phyloP scores from a whole-genome alignment of 2,888 invertebrate genomes.

The Scaptomyza cyrtandrae region DNA sequence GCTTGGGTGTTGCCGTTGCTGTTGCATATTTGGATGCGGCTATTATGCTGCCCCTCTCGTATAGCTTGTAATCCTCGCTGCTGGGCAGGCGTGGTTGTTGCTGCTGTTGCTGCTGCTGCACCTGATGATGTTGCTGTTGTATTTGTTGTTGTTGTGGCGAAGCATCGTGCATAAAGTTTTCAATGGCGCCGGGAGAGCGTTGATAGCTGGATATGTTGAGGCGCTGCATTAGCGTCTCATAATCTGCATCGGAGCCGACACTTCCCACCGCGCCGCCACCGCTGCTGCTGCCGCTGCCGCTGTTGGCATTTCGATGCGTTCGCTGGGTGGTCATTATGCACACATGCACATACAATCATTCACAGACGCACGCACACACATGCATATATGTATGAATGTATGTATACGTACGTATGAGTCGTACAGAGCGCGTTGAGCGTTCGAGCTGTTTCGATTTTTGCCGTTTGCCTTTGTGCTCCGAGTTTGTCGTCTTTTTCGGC shows the following conservation, averaged over 20 bases:
- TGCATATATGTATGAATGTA: conserved; percentile 6
- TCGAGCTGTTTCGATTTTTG: conserved; percentile 1
- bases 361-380: conserved; percentile 10
- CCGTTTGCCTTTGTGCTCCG: conserved; percentile 11
- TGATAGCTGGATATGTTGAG: conserved; percentile 77
- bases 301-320: conserved; percentile 66
- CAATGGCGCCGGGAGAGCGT: conserved; percentile 73
- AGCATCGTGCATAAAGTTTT: conserved; percentile 72
- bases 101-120: conserved; percentile 32
- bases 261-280: conserved; percentile 18
- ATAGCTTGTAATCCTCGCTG: conserved; percentile 86
- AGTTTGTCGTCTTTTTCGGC: conserved; percentile 5
- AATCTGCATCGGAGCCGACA: conserved; percentile 63
- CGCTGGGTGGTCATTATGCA: conserved; percentile 71
- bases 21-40: conserved; percentile 91
- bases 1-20: conserved; percentile 81
- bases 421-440: conserved; percentile 31
- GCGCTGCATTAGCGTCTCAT: conserved; percentile 82
- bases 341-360: conserved; percentile 24
- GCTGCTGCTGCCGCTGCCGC: conserved; percentile 14
- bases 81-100: conserved; percentile 86
- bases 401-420: conserved; percentile 25
- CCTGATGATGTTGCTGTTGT: conserved; percentile 74
- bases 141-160: conserved; percentile 87
- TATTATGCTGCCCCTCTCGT: conserved; percentile 90